Evolutionary conservation across 2,797 vertebrate genomes (phyloP).

Genomic region (Epinephelus malabaricus): DNA sequence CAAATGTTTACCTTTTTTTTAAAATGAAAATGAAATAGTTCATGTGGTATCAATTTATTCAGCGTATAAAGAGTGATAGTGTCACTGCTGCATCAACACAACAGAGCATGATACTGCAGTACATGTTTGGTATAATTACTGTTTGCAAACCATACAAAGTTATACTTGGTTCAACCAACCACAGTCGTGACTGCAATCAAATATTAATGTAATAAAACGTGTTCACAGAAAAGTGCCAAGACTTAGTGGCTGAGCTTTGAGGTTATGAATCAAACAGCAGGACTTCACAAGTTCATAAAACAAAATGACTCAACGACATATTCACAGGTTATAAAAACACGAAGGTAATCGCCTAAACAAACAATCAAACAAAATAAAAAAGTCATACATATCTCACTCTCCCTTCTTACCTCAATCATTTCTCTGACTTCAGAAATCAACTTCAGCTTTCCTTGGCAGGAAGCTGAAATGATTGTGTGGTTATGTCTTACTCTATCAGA

Average conservation of each 20-base stretch:
- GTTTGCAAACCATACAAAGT: background rate
- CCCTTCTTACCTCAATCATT: background rate
- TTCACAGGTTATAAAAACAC: constrained; percentile 1
- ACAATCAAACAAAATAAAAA: too few relatives aligned
- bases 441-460: background rate
- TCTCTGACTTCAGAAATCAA: background rate
- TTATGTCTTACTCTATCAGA: too few relatives aligned
- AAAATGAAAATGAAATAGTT: background rate
- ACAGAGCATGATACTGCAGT: background rate
- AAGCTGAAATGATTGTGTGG: too few relatives aligned
- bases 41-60: constrained; percentile 11
- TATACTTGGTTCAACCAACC: too few relatives aligned
- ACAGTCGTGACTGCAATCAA: background rate
- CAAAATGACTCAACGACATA: background rate
- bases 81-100: background rate
- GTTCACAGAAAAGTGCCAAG: constrained; percentile 29
- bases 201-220: background rate
- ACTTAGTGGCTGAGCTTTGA: background rate
- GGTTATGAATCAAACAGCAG: constrained; percentile 30
- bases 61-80: constrained; percentile 2
- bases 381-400: background rate
- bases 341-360: background rate
- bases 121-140: background rate
- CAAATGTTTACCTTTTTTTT: too few relatives aligned
- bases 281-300: background rate